Evolutionary conservation across 2,113 vertebrate species (phyloP), one percentile per base, ranked within the genome.

Genomic region (Tragulus kanchil): DNA sequence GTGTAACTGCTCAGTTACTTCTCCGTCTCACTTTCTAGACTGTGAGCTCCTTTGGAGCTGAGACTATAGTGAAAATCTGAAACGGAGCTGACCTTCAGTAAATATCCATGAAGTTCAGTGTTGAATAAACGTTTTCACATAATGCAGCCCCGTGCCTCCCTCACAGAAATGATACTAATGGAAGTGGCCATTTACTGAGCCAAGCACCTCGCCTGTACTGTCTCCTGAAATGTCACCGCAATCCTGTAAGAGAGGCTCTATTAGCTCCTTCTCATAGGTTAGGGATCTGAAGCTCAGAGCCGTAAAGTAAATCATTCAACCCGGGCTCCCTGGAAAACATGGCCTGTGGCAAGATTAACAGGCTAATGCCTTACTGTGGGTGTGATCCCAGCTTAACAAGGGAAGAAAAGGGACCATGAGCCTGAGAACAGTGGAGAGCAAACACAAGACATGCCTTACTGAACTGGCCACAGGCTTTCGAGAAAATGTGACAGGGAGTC

Each of bases 231-330:
- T 3, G 0, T 14, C 28, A 69, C 45, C 42, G 36, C 15, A 15
- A 23, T 45, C 42, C n/a, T 42, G 1, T 23, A 17, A 28, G 65
- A 89, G 10, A 25, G 45, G 8, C 14, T 78, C 26, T 85, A 1
- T 64, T 28, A n/a, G n/a, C 28, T 67, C 28, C 12, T 21, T 73
- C 90, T 93, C 83, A 50, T 11, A 75, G 56, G 59, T 9, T 25
- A 59, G 19, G 16, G 56, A 36, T n/a, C 59, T 59, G 73, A 73
- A 77, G 71, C 61, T 79, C 92, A 92, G 95, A 97, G 91, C 93
- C 65, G 59, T 36, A 88, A 82, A 85, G 77, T 54, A 82, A 71
- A 50, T 56, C 75, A 3, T 58, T 78, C 65, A 78, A 59, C 16
- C 77, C 75, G 31, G 11, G 59, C 69, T 62, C 58, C 78, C 48